Base-by-base conservation (phyloP, 92 coral and sea anemone genomes). In the Actinernus sp. region DNA sequence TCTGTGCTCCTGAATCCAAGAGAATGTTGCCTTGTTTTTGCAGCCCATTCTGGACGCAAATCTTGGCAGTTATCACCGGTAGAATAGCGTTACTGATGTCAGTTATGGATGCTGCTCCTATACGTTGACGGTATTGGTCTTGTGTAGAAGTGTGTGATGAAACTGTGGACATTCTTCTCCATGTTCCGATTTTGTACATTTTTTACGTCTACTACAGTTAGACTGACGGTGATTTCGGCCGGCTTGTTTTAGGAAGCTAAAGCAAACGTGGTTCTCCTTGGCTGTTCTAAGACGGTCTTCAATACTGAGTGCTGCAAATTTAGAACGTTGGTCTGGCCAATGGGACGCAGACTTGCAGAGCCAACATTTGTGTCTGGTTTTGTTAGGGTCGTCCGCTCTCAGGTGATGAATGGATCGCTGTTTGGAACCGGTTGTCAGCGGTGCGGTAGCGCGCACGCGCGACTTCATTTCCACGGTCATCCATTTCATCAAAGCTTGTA, bases 401-500 rank as follows among this genome's bases (percentile, higher is more conserved):
- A 51, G 2, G 5, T 51, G 58, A 23, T 51, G 4, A 19, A 51
- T 16, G 26, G 33, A 29, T 17, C 76, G 79, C 23, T 44, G 60
- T 13, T 31, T 32, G 22, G 71, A 30, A 40, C 55, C 4, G 18
- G 58, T 57, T 61, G 83, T 32, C 19, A 84, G 14, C 20, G 90
- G 51, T 34, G n/a, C n/a, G n/a, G n/a, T n/a, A n/a, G n/a, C n/a
- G n/a, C n/a, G n/a, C n/a, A n/a, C n/a, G n/a, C n/a, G n/a, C n/a
- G n/a, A n/a, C n/a, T n/a, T n/a, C n/a, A n/a, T n/a, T n/a, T n/a
- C n/a, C n/a, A n/a, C n/a, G 1, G 65, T 81, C 81, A 87, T 87
- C 93, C 93, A 87, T 11, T 56, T 50, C 37, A 87, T 73, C 27
- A 86, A 80, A 26, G 50, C 63, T 26, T 54, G 37, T 37, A 86